Conservation (phyloP, 2,888 invertebrate genomes). For the Clanis bilineata region DNA sequence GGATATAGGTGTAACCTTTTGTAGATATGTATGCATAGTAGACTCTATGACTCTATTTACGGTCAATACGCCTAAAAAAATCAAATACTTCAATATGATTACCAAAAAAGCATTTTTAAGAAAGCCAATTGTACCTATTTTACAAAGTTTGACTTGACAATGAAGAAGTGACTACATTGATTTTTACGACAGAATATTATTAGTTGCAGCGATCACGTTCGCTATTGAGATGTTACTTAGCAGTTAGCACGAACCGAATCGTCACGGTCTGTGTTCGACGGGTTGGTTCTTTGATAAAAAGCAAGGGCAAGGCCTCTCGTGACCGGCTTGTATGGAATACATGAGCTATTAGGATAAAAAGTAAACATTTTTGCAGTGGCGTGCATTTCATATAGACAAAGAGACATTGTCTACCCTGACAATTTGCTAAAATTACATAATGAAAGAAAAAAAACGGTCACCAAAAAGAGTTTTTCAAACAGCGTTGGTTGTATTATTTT, state of each 20-base stretch:
- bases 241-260: conserved; percentile 9
- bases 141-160: neutral
- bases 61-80: too few relatives aligned
- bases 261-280: conserved; percentile 12
- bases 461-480: too few relatives aligned
- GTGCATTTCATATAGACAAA: neutral
- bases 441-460: too few relatives aligned
- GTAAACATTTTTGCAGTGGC: neutral
- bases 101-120: too few relatives aligned
- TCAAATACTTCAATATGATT: too few relatives aligned
- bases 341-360: neutral
- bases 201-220: neutral
- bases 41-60: too few relatives aligned
- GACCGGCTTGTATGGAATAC: neutral
- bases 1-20: too few relatives aligned
- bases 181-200: neutral
- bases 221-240: conserved; percentile 5
- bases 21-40: too few relatives aligned
- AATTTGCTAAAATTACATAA: too few relatives aligned
- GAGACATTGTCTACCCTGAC: too few relatives aligned
- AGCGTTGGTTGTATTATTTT: too few relatives aligned
- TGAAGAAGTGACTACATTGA: neutral
- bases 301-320: conserved; percentile 36
- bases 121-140: too few relatives aligned
- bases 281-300: conserved; percentile 37